Evolutionary conservation across 2,797 vertebrate genomes (phyloP), one percentile per base, ranked within the genome.

Genomic region (Tapera naevia): DNA sequence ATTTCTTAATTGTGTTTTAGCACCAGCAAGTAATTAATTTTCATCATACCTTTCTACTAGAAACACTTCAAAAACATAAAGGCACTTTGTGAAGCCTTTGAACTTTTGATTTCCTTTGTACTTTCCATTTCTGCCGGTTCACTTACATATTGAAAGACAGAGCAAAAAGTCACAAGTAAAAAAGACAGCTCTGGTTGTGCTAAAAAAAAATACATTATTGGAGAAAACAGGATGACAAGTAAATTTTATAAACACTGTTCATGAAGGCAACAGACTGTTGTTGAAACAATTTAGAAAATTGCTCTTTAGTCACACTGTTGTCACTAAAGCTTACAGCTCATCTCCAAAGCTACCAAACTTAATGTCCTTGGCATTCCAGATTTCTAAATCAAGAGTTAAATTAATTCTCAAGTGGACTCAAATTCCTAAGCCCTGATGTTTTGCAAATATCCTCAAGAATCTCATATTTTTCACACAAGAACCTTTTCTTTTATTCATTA

Each of bases 61-160:
- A 94, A 95, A 94, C 80, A 75, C 46, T 91, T 83, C 39, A 82
- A 80, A 64, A 87, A 95, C 71, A 86, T 94, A 60, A 80, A 91
- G 88, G 80, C 91, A 91, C 85, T 90, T 46, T 67, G 41, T 64
- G 58, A 90, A 91, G 86, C 83, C 88, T 96, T 87, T 94, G 93
- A 95, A 95, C 88, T 94, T 93, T 45, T 7, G 0, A n/a, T 80
- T 93, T 93, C 62, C 83, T 94, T 94, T 87, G 80, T 94, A 88
- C 76, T 76, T 94, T 70, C 35, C 11, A 84, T 30, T 82, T 94
- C 70, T 85, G 32, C 24, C 88, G 16, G n/a, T 82, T 89, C 58
- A 80, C 33, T 86, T 82, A 70, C 12, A 72, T 66, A 84, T 51
- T 72, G 51, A 83, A 90, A 80, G 65, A 80, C 28, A 65, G 1